Evolutionary conservation across 1,140 invertebrate genomes (phyloP).

Genomic region (Lepidurus packardi): DNA sequence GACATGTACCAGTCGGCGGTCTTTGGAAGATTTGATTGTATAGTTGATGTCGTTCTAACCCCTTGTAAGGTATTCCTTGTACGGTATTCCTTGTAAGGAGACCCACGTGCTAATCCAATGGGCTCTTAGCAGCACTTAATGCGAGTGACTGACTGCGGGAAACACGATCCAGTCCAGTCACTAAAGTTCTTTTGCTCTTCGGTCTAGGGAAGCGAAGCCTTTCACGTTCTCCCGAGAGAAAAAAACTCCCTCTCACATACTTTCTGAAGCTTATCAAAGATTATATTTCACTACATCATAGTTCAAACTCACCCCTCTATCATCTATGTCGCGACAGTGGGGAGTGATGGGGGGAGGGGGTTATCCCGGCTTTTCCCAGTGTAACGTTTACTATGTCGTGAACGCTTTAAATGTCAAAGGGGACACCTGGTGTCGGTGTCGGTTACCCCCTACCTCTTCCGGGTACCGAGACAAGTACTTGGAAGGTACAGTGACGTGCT

Average conservation of each 20-base stretch:
- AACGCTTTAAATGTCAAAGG: no score
- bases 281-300: neutral
- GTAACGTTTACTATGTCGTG: neutral
- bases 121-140: neutral
- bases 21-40: neutral
- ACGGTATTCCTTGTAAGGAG: neutral
- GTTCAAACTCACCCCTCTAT: neutral
- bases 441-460: no score
- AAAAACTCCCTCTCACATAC: neutral
- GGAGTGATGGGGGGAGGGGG: neutral
- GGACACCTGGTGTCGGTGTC: no score
- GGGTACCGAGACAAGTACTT: no score
- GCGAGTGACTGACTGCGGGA: neutral
- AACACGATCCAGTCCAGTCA: neutral
- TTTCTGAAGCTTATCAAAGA: conserved; percentile 5
- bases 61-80: neutral
- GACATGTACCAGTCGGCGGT: neutral
- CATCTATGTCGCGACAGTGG: neutral
- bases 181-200: neutral
- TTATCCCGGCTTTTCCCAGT: neutral
- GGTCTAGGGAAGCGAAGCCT: neutral
- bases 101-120: neutral
- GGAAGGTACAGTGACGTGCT: no score
- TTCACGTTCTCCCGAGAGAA: no score
- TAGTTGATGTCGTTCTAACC: neutral